Evolutionary conservation across 2,888 invertebrate species (phyloP).

Genomic region (Netelia fuscicornis): DNA sequence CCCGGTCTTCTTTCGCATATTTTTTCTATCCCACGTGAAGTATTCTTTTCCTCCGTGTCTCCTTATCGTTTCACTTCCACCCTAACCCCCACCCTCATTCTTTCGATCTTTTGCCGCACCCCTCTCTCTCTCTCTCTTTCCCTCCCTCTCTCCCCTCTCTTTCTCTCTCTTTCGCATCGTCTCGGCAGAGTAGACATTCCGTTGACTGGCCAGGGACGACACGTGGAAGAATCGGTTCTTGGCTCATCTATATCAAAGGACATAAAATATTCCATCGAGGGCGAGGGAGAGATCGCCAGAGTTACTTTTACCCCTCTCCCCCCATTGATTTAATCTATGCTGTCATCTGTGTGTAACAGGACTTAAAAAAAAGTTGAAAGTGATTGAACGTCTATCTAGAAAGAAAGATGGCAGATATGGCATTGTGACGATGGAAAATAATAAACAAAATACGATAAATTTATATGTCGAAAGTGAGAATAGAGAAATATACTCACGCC

Average conservation of each 20-base stretch:
- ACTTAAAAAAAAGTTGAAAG: neutral
- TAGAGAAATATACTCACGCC: constrained; percentile 66
- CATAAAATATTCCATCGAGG: neutral
- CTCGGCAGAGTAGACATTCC: constrained; percentile 18
- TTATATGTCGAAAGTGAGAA: neutral
- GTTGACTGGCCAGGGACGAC: constrained; percentile 13
- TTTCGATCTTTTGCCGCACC: neutral
- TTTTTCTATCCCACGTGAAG: constrained; percentile 1
- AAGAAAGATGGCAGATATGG: neutral
- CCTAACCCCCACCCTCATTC: too few relatives aligned
- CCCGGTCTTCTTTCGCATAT: constrained; percentile 15
- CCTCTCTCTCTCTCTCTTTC: neutral
- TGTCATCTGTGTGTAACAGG: neutral
- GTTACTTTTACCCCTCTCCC: neutral
- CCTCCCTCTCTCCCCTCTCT: constrained; percentile 1
- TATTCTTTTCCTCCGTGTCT: neutral
- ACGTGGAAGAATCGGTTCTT: constrained; percentile 21
- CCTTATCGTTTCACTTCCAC: neutral
- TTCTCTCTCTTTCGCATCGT: neutral
- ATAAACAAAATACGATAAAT: too few relatives aligned
- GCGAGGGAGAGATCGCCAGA: neutral
- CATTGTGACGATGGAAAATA: too few relatives aligned
- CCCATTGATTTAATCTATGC: neutral
- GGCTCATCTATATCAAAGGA: neutral
- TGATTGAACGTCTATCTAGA: neutral